Percentiles rank a stretch among this genome's conserved stretches.
Evolutionary conservation across 2,888 invertebrate species (phyloP).

Genomic region (Coleophora deauratella): DNA sequence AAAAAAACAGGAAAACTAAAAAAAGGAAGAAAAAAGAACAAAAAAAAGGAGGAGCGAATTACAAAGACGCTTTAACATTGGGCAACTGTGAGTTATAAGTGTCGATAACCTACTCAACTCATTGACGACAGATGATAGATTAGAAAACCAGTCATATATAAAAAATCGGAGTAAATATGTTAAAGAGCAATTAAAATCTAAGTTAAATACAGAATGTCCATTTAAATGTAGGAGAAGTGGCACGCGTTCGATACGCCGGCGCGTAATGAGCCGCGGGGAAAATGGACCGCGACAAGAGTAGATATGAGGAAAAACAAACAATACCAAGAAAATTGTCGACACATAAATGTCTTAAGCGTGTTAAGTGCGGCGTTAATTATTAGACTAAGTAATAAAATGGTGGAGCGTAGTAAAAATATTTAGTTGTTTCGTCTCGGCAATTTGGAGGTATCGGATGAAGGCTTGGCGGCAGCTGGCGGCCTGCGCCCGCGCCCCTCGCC

Average conservation of each 20-base stretch:
- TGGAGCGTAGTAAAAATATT: conserved; percentile 1
- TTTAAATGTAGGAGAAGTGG: conserved; percentile 40
- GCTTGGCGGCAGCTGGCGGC: background rate
- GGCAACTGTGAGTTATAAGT: too few relatives aligned
- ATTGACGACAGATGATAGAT: too few relatives aligned
- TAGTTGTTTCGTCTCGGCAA: conserved; percentile 3
- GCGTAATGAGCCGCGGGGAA: conserved; percentile 37
- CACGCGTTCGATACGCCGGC: conserved; percentile 39
- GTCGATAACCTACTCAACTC: too few relatives aligned
- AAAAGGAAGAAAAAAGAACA: too few relatives aligned
- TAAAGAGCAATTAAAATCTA: conserved; percentile 21
- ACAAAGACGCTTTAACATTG: too few relatives aligned
- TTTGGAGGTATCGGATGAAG: background rate
- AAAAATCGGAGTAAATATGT: too few relatives aligned
- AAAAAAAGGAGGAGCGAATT: too few relatives aligned
- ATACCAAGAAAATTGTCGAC: conserved; percentile 44
- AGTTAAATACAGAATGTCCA: conserved; percentile 35
- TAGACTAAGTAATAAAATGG: conserved; percentile 58
- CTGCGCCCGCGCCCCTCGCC: background rate
- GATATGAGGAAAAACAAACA: conserved; percentile 45
- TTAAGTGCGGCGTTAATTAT: conserved; percentile 58
- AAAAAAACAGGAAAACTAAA: too few relatives aligned
- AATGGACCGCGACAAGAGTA: conserved; percentile 38
- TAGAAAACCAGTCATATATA: too few relatives aligned
- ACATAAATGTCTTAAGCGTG: conserved; percentile 52